phyloP scores from a whole-genome alignment of 2,888 invertebrate genomes.

The Eristalinus sepulchralis region DNA sequence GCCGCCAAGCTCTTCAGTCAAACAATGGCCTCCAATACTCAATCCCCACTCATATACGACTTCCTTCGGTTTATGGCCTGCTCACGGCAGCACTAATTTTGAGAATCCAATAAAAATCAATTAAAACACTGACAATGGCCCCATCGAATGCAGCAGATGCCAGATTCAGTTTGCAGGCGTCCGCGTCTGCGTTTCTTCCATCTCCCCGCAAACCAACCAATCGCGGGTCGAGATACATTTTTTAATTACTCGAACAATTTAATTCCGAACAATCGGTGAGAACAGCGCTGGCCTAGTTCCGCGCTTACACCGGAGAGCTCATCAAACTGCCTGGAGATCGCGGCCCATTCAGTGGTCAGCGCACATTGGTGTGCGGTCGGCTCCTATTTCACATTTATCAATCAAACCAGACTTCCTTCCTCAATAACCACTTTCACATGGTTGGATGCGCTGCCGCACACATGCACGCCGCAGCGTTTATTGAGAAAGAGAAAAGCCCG shows the following conservation, averaged over 20 bases:
- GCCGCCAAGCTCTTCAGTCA: not conserved
- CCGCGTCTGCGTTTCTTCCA: not conserved
- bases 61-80: not conserved
- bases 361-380: conserved; percentile 10
- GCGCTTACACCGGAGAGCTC: not conserved
- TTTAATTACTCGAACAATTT: conserved; percentile 33
- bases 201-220: not conserved
- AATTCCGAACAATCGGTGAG: conserved; percentile 38
- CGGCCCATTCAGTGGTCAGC: conserved; percentile 24
- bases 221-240: not conserved
- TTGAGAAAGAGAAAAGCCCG: conserved; percentile 44
- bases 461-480: not conserved
- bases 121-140: not conserved
- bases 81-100: not conserved
- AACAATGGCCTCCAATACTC: not conserved
- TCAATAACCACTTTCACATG: conserved; percentile 50
- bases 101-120: not conserved
- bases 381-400: conserved; percentile 40
- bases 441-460: not conserved
- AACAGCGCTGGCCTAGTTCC: conserved; percentile 42
- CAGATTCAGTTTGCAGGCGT: not conserved
- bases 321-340: conserved; percentile 21
- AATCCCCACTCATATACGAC: not conserved
- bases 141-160: not conserved
- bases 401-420: conserved; percentile 49